Percentiles rank a stretch among this genome's conserved stretches.
Evolutionary conservation across 2,888 invertebrate genomes (phyloP).

Genomic region (Clivina fossor): DNA sequence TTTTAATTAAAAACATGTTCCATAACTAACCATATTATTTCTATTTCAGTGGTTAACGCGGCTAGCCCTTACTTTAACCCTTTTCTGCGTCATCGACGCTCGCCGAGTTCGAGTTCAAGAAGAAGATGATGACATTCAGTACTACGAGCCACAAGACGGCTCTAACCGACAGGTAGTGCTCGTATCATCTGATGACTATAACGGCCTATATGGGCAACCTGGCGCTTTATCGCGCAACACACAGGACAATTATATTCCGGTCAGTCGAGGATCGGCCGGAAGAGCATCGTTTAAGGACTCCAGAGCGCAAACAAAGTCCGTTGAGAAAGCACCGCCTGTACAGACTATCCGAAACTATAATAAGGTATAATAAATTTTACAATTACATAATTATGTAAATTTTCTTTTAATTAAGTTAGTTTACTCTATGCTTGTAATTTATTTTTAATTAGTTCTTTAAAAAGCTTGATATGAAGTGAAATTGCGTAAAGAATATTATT

Average conservation of each 20-base stretch:
- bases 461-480: too few species aligned
- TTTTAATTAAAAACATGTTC: neutral
- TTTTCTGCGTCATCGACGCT: conserved; percentile 47
- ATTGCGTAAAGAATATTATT: too few species aligned
- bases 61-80: conserved; percentile 39
- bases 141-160: conserved; percentile 52
- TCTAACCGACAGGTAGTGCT: conserved; percentile 49
- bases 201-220: conserved; percentile 55
- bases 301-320: conserved; percentile 56
- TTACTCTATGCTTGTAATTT: too few species aligned
- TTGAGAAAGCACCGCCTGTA: conserved; percentile 70
- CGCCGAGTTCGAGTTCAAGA: conserved; percentile 57
- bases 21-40: conserved; percentile 16
- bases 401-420: neutral
- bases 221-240: conserved; percentile 45
- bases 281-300: conserved; percentile 30
- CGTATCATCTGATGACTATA: conserved; percentile 54
- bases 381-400: too few species aligned
- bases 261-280: conserved; percentile 38
- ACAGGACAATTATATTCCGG: conserved; percentile 50
- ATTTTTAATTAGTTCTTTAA: too few species aligned
- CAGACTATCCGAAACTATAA: conserved; percentile 83
- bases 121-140: conserved; percentile 53
- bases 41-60: conserved; percentile 46
- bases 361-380: conserved; percentile 55